Conservation (phyloP, 2,888 invertebrate genomes). For the Odontothrips loti region DNA sequence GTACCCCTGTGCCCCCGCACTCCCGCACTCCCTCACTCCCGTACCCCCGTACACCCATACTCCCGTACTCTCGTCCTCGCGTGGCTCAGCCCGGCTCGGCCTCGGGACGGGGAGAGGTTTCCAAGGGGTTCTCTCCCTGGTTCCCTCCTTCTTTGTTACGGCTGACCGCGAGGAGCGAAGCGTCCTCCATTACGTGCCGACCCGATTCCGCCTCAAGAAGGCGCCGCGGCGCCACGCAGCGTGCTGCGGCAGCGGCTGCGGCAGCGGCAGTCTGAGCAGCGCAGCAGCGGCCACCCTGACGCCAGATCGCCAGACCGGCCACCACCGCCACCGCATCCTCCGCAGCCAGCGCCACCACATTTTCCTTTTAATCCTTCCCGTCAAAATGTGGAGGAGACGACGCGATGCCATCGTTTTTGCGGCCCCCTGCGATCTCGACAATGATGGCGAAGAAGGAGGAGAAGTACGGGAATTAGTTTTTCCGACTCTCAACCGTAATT, state of each 20-base stretch:
- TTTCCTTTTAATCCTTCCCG: neutral
- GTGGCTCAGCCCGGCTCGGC: no score
- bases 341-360: neutral
- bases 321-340: no score
- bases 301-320: neutral
- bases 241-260: neutral
- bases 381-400: neutral
- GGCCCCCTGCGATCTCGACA: neutral
- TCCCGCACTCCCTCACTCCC: no score
- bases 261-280: no score
- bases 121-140: no score
- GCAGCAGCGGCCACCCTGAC: neutral
- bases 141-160: neutral
- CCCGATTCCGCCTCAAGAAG: no score
- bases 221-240: neutral
- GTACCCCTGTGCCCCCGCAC: no score
- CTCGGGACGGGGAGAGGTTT: no score
- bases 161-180: neutral
- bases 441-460: neutral
- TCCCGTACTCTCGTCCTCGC: no score
- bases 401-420: neutral
- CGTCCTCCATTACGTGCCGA: no score
- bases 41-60: no score
- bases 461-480: neutral
- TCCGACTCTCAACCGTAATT: no score